These are phyloP conservation scores for Crocidura indochinensis DNA, from an alignment of 2,797 vertebrate species.

Conservation along the genomic window DNA sequence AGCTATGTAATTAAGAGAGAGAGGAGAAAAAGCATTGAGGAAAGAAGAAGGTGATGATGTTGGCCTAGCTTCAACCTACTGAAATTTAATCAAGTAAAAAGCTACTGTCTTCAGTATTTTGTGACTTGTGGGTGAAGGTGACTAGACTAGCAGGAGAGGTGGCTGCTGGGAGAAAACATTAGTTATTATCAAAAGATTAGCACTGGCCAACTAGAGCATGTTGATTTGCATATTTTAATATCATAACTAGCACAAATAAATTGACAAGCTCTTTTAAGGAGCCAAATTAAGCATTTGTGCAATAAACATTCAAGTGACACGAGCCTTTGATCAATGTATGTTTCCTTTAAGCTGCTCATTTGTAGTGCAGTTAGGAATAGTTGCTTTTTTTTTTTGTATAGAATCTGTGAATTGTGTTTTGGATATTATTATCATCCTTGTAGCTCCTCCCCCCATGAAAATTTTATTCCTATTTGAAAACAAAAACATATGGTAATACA, in stretches of 20 bases:
- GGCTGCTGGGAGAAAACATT: conserved; percentile 43
- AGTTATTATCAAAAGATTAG: conserved; percentile 62
- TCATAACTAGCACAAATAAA: conserved; percentile 65
- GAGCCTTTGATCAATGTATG: background rate
- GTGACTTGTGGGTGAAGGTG: conserved; percentile 57
- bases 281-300: conserved; percentile 27
- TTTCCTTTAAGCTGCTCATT: conserved; percentile 41
- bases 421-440: conserved; percentile 54
- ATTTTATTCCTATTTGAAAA: conserved; percentile 67
- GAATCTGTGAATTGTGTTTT: conserved; percentile 58
- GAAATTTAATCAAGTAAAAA: conserved; percentile 72
- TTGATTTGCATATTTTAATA: conserved; percentile 76
- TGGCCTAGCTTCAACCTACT: conserved; percentile 48
- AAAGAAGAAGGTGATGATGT: conserved; percentile 81
- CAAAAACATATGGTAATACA: conserved; percentile 11
- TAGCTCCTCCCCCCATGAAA: background rate
- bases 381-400: background rate
- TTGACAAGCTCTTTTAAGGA: conserved; percentile 68
- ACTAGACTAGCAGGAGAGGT: conserved; percentile 32
- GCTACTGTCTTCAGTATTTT: conserved; percentile 61
- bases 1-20: conserved; percentile 77
- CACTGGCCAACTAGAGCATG: conserved; percentile 16
- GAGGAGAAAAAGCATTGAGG: conserved; percentile 72
- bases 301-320: conserved; percentile 45
- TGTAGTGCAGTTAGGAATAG: conserved; percentile 6